Percentiles rank a stretch among this genome's conserved stretches.
These are phyloP conservation scores for Timema podura DNA, from an alignment of 2,888 invertebrate species.

Conservation along the genomic window DNA sequence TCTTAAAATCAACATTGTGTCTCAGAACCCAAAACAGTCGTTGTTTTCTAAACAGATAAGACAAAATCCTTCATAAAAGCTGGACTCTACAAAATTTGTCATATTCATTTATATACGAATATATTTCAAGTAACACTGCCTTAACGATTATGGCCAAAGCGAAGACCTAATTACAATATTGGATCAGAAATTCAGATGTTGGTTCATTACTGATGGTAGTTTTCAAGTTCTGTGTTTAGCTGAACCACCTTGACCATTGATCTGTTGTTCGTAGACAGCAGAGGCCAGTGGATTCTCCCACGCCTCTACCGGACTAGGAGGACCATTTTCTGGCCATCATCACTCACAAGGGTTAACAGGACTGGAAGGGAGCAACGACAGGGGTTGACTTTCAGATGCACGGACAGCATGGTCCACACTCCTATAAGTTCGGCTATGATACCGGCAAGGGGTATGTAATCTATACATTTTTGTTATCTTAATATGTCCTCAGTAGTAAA, in stretches of 20 bases:
- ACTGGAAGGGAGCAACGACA: background rate
- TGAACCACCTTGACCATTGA: background rate
- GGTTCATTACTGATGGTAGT: no score
- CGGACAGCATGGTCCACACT: slow-evolving; percentile 75
- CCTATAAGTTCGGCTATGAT: slow-evolving; percentile 80
- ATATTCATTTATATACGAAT: no score
- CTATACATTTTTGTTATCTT: background rate
- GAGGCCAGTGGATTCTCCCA: slow-evolving; percentile 14
- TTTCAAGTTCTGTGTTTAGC: background rate
- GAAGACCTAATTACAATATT: no score
- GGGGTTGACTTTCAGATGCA: slow-evolving; percentile 71
- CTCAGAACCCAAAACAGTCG: no score
- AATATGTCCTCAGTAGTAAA: no score
- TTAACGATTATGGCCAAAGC: no score
- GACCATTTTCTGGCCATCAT: slow-evolving; percentile 11
- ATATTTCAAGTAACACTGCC: no score
- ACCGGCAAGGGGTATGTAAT: slow-evolving; percentile 72
- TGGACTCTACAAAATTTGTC: no score
- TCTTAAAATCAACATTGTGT: no score
- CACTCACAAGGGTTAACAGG: slow-evolving; percentile 9
- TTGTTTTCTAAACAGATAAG: no score
- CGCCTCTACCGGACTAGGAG: slow-evolving; percentile 18
- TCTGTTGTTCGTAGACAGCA: background rate
- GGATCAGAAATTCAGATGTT: no score
- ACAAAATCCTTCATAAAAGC: no score